Conservation (phyloP, 2,797 vertebrate species). For the Acestrorhynchus altus region DNA sequence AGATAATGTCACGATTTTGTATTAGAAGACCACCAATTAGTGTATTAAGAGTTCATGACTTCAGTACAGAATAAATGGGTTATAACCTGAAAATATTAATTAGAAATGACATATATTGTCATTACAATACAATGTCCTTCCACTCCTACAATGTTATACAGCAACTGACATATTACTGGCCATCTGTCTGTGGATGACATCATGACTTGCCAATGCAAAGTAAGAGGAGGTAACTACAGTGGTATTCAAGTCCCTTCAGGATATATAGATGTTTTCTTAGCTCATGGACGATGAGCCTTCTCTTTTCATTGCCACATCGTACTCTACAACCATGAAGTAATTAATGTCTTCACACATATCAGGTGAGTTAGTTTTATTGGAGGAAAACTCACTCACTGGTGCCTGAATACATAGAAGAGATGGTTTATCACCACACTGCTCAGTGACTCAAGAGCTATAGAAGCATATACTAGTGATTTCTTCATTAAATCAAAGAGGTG, state of each 20-base stretch:
- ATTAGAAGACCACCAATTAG: too few relatives aligned
- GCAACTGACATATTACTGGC: not conserved
- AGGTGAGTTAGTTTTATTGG: constrained; percentile 12
- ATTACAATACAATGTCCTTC: not conserved
- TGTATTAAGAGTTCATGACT: too few relatives aligned
- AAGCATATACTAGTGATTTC: not conserved
- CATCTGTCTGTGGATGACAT: not conserved
- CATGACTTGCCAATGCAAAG: not conserved
- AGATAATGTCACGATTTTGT: too few relatives aligned
- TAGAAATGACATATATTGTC: too few relatives aligned
- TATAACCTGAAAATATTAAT: too few relatives aligned
- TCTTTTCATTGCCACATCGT: not conserved
- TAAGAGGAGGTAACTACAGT: not conserved
- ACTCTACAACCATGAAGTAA: not conserved
- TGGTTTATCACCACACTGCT: not conserved
- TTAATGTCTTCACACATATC: constrained; percentile 1
- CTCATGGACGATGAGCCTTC: not conserved
- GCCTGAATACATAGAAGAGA: constrained; percentile 16
- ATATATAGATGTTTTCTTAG: not conserved
- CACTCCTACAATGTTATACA: not conserved
- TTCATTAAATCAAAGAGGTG: not conserved
- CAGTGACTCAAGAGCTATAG: constrained; percentile 27
- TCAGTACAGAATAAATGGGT: too few relatives aligned
- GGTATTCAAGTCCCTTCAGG: not conserved
- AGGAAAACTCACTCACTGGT: not conserved